These are phyloP conservation scores for Psettodes erumei DNA, from an alignment of 2,113 vertebrate species.

Conservation along the genomic window DNA sequence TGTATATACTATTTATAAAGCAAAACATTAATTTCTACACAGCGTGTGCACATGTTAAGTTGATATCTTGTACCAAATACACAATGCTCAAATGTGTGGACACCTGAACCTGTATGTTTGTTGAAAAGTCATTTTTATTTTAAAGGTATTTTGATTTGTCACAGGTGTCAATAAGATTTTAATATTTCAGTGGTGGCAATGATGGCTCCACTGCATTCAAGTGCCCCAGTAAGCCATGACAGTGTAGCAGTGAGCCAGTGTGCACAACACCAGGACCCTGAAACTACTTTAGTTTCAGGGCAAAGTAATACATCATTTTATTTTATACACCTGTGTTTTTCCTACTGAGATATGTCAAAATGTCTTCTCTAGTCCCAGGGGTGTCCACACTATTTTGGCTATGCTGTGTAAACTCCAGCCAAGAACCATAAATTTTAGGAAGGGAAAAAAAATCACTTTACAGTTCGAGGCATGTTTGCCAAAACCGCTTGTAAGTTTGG, in stretches of 20 bases:
- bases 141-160: slow-evolving; percentile 1
- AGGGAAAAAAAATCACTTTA: neutral
- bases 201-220: neutral
- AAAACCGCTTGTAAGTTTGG: neutral
- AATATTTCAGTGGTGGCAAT: neutral
- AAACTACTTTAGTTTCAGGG: no score
- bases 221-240: no score
- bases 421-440: neutral
- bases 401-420: neutral
- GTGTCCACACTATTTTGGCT: neutral
- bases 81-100: neutral
- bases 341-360: no score
- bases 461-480: neutral
- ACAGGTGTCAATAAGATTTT: neutral
- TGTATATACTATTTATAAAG: neutral
- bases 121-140: no score
- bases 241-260: no score
- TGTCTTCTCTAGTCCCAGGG: neutral
- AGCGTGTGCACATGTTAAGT: neutral
- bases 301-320: no score
- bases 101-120: neutral
- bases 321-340: neutral
- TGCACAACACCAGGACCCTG: no score
- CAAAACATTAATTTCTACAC: neutral
- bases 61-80: neutral